These are phyloP conservation scores for Syrrhaptes paradoxus DNA, from an alignment of 2,113 vertebrate genomes.

Conservation along the genomic window DNA sequence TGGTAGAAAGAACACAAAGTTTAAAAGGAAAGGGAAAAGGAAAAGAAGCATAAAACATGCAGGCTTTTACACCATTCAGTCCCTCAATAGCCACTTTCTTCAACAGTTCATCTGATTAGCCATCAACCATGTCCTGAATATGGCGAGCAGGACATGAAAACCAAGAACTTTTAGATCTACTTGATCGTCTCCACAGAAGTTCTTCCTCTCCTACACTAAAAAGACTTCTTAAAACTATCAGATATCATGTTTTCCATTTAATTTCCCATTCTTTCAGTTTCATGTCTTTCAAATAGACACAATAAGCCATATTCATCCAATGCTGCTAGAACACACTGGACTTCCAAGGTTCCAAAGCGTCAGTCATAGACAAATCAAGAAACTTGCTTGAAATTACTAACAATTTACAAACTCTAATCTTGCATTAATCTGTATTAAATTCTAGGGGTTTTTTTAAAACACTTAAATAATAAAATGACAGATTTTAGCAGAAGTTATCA, in stretches of 20 bases:
- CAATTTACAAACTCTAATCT: background rate
- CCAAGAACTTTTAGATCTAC: accelerated
- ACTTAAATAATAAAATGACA: background rate
- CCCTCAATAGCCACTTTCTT: background rate
- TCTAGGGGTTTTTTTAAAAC: background rate
- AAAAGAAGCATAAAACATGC: background rate
- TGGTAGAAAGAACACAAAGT: background rate
- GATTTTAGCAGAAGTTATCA: background rate
- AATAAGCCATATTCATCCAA: background rate
- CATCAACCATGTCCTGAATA: background rate
- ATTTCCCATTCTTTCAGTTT: background rate
- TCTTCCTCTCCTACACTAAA: background rate
- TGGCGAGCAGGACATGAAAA: background rate
- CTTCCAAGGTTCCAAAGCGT: background rate
- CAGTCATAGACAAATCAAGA: background rate
- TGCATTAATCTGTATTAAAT: background rate
- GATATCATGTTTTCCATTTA: accelerated
- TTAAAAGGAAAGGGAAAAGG: background rate
- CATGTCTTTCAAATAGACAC: background rate
- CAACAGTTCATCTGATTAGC: background rate
- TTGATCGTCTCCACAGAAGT: background rate
- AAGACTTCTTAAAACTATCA: background rate
- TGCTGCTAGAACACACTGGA: background rate
- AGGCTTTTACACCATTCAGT: background rate
- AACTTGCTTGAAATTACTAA: background rate